Evolutionary conservation across 2,797 vertebrate genomes (phyloP).

Genomic region (Garrulus glandarius): DNA sequence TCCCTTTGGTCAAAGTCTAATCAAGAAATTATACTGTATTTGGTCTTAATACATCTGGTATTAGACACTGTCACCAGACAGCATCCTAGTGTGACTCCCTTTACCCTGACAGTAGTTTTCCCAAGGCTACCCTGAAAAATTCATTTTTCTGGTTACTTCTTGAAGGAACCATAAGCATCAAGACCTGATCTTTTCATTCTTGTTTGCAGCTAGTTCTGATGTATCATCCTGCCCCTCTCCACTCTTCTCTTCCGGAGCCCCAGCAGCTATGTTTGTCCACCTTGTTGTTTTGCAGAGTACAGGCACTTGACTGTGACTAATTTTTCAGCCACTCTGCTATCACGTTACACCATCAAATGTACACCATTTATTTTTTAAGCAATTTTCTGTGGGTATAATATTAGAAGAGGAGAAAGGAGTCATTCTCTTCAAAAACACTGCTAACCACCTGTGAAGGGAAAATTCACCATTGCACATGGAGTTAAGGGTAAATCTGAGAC

Average conservation of each 20-base stretch:
- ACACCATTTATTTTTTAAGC: not conserved
- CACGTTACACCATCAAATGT: not conserved
- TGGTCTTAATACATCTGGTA: not conserved
- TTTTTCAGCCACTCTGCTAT: not conserved
- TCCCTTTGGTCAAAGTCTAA: not conserved
- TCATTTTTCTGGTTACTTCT: not conserved
- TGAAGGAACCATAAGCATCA: not conserved
- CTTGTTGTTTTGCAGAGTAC: not conserved
- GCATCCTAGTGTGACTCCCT: not conserved
- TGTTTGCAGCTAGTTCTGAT: not conserved
- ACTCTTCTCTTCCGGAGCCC: not conserved
- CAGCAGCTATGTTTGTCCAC: not conserved
- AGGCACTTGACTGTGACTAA: not conserved
- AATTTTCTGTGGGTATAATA: not conserved
- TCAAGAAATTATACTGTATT: not conserved
- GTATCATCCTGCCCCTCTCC: rapidly evolving
- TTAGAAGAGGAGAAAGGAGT: not conserved
- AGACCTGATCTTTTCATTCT: not conserved
- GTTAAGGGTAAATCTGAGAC: not conserved
- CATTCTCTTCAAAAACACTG: not conserved
- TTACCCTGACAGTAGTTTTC: not conserved
- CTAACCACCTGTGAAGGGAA: not conserved
- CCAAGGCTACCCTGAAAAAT: not conserved
- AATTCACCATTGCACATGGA: not conserved
- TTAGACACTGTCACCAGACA: not conserved